Conservation (phyloP, 2,797 vertebrate genomes). For the Halcyon chelicuti region DNA sequence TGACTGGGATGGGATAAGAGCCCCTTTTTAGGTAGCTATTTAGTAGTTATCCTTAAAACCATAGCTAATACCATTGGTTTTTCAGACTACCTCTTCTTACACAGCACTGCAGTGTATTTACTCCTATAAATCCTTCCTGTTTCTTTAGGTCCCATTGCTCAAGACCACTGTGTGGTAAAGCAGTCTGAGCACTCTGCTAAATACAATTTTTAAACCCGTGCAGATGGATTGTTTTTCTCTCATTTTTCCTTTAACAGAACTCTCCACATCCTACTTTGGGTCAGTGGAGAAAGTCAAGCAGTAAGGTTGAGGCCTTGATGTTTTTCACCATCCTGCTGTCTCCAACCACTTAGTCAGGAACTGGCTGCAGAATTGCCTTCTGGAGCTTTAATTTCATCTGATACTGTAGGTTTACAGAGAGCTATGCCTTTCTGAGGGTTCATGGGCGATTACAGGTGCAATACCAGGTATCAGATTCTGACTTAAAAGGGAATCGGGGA, state of each 20-base stretch:
- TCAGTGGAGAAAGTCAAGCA: background rate
- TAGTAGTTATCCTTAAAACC: background rate
- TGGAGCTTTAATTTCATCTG: background rate
- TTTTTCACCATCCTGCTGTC: background rate
- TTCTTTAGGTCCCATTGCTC: background rate
- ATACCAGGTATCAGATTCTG: background rate
- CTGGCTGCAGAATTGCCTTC: background rate
- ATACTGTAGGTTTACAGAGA: rapidly evolving
- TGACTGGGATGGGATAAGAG: background rate
- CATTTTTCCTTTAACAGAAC: background rate
- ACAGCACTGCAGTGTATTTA: background rate
- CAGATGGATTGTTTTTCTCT: background rate
- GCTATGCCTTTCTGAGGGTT: background rate
- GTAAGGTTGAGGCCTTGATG: background rate
- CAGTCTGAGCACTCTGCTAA: background rate
- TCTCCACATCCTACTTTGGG: background rate
- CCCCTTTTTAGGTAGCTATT: background rate
- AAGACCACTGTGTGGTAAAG: background rate
- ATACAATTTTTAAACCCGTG: background rate
- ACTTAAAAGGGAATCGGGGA: background rate
- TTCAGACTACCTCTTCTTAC: background rate
- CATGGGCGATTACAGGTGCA: rapidly evolving
- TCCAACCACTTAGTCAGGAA: background rate
- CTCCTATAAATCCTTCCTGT: background rate
- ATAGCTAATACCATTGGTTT: background rate